Evolutionary conservation across 2,113 vertebrate species (phyloP), one percentile per base, ranked within the genome.

Genomic region (Abramis brama): DNA sequence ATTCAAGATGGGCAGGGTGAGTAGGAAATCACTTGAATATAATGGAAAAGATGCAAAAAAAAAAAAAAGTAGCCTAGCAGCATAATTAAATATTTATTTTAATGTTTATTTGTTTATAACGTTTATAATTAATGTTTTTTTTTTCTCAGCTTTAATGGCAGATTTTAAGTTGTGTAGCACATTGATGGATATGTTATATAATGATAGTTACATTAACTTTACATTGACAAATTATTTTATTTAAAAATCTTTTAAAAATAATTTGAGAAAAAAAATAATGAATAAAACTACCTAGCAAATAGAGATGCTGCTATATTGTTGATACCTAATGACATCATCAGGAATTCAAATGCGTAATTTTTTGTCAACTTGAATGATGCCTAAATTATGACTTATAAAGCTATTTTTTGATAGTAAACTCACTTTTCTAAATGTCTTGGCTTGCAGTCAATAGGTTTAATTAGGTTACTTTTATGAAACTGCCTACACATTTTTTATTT

Each of bases 1-100:
- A 86, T 90, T 88, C 90, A 92, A 85, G 45, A 95, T 95, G 94
- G 95, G 93, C 89, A 90, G 89, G 92, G 95, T 96, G 89, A 95
- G 95, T 94, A 86, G 45, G 4, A 77, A 19, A 73, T 73, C 21
- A 73, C 70, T 43, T 77, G 75, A 52, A 55, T 55, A 55, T 77
- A 77, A 55, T 5, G 39, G n/a, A 27, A 50, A 52, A 76, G 11
- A 23, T 23, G 33, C 12, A n/a, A 23, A 60, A 50, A 76, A 39
- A n/a, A 23, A 60, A 50, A 76, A 39, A 15, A 0, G 2, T 36
- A 19, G 27, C 13, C 12, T 27, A 66, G 12, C 2, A 30, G 66
- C 66, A 36, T 9, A 36, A 68, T 68, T 57, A 7, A 57, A 8
- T 55, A 10, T 43, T 43, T 43, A 43, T 43, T 43, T 43, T 9